These are phyloP conservation scores for Aplodontia rufa DNA, from an alignment of 2,113 vertebrate species.

Conservation along the genomic window DNA sequence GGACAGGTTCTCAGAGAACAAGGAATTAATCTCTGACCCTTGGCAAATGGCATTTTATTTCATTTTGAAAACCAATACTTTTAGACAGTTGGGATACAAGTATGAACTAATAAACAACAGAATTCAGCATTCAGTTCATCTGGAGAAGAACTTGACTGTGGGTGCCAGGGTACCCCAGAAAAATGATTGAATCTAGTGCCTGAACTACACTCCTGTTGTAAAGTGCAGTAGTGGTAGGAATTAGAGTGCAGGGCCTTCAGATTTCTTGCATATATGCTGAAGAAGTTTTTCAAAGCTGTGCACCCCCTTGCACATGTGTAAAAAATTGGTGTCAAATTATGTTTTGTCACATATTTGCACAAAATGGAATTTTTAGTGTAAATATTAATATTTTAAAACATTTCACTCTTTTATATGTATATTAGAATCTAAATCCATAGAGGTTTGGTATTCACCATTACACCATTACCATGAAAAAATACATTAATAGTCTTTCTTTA, in stretches of 20 bases:
- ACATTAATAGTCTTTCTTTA: neutral
- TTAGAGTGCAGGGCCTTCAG: neutral
- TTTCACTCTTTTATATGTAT: neutral
- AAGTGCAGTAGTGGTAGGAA: rapidly evolving
- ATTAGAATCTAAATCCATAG: neutral
- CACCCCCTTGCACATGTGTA: neutral
- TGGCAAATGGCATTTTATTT: no score
- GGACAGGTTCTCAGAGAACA: no score
- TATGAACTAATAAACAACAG: no score
- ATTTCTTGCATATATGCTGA: neutral
- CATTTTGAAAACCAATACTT: no score
- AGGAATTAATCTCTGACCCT: no score
- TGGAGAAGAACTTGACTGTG: neutral
- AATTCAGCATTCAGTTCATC: neutral
- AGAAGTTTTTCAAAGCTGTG: neutral
- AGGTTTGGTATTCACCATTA: neutral
- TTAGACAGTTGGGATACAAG: no score
- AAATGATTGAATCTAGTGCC: no score
- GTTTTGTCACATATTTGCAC: neutral
- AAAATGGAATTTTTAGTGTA: constrained; percentile 13
- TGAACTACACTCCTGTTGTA: rapidly evolving
- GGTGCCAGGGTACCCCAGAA: no score
- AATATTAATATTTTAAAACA: constrained; percentile 49
- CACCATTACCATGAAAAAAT: neutral
- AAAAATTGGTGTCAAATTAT: neutral